These are phyloP conservation scores for Cacatua alba DNA, from an alignment of 2,113 vertebrate genomes.

Conservation along the genomic window DNA sequence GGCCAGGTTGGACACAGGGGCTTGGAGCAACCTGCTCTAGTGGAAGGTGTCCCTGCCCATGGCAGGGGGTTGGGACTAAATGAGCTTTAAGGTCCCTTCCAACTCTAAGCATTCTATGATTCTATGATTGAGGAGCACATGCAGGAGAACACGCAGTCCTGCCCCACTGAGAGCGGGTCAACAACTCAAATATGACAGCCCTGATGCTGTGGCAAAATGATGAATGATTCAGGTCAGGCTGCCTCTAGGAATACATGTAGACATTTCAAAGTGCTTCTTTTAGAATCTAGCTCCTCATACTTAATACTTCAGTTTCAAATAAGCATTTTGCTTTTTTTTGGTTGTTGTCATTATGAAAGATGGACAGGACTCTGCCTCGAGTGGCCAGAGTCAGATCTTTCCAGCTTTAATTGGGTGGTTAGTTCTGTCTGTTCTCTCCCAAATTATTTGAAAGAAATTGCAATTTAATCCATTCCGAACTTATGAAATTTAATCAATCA, in stretches of 20 bases:
- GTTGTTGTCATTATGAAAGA: slow-evolving; percentile 32
- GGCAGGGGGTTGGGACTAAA: not conserved
- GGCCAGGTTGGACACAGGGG: not conserved
- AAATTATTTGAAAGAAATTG: slow-evolving; percentile 56
- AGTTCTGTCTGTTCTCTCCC: slow-evolving; percentile 34
- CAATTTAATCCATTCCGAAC: slow-evolving; percentile 53
- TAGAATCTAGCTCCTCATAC: not conserved
- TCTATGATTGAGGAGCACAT: not conserved
- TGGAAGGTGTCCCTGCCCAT: not conserved
- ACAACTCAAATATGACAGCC: rapidly evolving
- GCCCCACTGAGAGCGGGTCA: rapidly evolving
- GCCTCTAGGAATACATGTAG: not conserved
- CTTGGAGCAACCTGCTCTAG: not conserved
- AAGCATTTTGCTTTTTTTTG: not conserved
- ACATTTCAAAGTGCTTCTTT: not conserved
- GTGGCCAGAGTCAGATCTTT: slow-evolving; percentile 15
- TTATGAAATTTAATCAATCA: slow-evolving; percentile 61
- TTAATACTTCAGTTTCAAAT: not conserved
- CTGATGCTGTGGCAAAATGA: rapidly evolving
- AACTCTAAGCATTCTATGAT: not conserved
- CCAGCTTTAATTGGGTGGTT: slow-evolving; percentile 57
- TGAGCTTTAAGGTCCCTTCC: not conserved
- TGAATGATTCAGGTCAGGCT: not conserved
- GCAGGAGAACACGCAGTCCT: rapidly evolving
- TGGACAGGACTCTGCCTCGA: slow-evolving; percentile 46